phyloP scores from a whole-genome alignment of 1,140 invertebrate species.

The Bombyx mandarina region DNA sequence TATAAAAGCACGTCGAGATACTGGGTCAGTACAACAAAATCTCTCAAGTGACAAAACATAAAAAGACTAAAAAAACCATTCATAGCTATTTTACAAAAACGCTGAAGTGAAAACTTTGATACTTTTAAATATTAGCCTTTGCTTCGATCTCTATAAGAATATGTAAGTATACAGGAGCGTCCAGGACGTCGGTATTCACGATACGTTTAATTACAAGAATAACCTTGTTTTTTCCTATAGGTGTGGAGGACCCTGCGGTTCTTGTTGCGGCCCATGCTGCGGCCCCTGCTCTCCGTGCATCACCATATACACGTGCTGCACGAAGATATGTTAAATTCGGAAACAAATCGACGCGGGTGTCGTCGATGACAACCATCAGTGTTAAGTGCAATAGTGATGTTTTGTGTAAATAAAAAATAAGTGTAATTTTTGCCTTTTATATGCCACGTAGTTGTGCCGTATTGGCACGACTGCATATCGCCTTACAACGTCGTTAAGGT shows the following conservation, averaged over 20 bases:
- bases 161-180: background rate
- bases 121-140: too few relatives aligned
- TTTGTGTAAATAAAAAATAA: conserved; percentile 23
- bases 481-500: too few relatives aligned
- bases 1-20: conserved; percentile 16
- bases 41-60: conserved; percentile 28
- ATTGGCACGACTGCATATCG: too few relatives aligned
- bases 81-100: too few relatives aligned
- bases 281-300: conserved; percentile 46
- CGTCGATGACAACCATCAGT: background rate
- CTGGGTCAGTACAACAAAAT: conserved; percentile 41
- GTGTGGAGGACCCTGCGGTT: conserved; percentile 39
- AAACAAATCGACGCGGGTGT: background rate
- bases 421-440: too few relatives aligned
- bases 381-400: conserved; percentile 18
- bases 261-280: conserved; percentile 31
- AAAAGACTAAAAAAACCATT: conserved; percentile 31
- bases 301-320: conserved; percentile 58
- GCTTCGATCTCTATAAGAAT: too few relatives aligned
- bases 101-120: too few relatives aligned
- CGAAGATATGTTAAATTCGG: conserved; percentile 48
- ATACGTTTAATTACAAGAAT: background rate
- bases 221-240: conserved; percentile 17
- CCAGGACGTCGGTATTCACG: background rate
- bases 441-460: too few relatives aligned